Conservation (phyloP, 2,888 invertebrate species). For the Octonoba sinensis region DNA sequence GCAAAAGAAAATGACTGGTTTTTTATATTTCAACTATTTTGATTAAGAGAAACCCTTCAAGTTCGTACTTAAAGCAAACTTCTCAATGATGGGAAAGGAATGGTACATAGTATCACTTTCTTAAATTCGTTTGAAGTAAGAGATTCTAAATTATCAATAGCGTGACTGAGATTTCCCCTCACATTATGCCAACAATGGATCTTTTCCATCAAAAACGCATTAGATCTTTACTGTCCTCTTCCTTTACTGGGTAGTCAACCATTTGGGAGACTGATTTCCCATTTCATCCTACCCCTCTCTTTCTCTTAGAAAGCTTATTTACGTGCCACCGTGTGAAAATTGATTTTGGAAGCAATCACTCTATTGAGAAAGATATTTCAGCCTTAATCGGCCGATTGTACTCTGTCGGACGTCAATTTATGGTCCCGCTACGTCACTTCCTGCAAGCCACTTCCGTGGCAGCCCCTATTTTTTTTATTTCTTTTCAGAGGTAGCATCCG, state of each 20-base stretch:
- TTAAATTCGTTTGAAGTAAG: too few relatives aligned
- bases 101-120: too few relatives aligned
- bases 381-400: slow-evolving; percentile 35
- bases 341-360: slow-evolving; percentile 5
- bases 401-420: slow-evolving; percentile 33
- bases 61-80: too few relatives aligned
- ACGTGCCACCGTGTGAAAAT: slow-evolving; percentile 9
- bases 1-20: too few relatives aligned
- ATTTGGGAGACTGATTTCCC: neutral
- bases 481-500: slow-evolving; percentile 16
- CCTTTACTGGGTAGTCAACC: slow-evolving; percentile 12
- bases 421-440: slow-evolving; percentile 42
- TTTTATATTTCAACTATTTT: too few relatives aligned
- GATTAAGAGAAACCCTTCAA: too few relatives aligned
- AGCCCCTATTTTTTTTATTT: too few relatives aligned
- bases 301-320: neutral
- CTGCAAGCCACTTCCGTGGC: slow-evolving; percentile 8
- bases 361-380: slow-evolving; percentile 24
- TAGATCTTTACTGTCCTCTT: slow-evolving; percentile 45
- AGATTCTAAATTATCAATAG: slow-evolving; percentile 18
- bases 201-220: slow-evolving; percentile 54
- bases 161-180: slow-evolving; percentile 15
- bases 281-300: too few relatives aligned
- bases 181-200: slow-evolving; percentile 23
- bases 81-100: too few relatives aligned